phyloP scores from a whole-genome alignment of 2,888 invertebrate genomes.

The Tipula unca region DNA sequence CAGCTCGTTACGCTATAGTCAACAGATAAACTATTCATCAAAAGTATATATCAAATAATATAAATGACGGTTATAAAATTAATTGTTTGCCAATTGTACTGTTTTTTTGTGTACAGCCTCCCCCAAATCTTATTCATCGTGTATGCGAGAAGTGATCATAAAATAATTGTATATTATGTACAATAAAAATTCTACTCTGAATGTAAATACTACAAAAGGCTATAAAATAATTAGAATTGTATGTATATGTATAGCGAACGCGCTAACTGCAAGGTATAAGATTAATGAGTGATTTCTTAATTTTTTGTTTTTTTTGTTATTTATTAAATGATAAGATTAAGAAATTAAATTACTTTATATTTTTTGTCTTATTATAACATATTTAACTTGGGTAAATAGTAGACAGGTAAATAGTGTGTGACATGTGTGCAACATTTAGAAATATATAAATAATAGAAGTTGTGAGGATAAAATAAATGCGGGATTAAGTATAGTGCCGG shows the following conservation, averaged over 20 bases:
- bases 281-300: conserved; percentile 14
- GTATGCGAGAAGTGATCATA: neutral
- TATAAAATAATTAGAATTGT: neutral
- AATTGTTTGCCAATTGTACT: neutral
- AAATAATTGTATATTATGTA: neutral
- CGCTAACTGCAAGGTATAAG: neutral
- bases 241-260: neutral
- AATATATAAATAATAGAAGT: neutral
- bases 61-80: neutral
- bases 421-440: neutral
- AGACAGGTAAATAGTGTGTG: neutral
- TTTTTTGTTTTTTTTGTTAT: neutral
- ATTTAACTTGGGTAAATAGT: neutral
- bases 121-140: neutral
- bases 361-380: neutral
- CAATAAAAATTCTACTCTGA: neutral
- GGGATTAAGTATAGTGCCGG: neutral
- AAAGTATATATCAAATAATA: neutral
- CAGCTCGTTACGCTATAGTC: neutral
- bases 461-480: neutral
- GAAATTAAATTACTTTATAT: neutral
- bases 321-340: conserved; percentile 14
- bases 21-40: neutral
- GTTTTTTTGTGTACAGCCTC: neutral
- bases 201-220: neutral